Evolutionary conservation across 2,888 invertebrate genomes (phyloP).

Genomic region (Bellardia bayeri): DNA sequence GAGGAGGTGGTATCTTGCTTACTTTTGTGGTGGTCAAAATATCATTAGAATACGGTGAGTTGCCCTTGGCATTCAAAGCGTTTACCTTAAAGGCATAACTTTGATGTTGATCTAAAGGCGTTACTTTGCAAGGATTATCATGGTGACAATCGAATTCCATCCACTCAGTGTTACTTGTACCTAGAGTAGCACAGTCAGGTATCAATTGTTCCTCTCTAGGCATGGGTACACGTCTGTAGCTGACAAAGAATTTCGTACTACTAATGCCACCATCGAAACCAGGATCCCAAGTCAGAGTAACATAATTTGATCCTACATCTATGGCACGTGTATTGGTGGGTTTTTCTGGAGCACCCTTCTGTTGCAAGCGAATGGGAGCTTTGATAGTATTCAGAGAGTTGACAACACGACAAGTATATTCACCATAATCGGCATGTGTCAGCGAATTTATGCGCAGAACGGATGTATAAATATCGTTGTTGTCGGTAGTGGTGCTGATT

Average conservation of each 20-base stretch:
- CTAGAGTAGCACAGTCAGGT: slow-evolving; percentile 87
- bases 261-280: slow-evolving; percentile 95
- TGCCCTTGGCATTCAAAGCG: slow-evolving; percentile 94
- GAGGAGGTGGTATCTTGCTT: slow-evolving; percentile 91
- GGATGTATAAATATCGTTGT: slow-evolving; percentile 94
- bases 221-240: slow-evolving; percentile 89
- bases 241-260: slow-evolving; percentile 94
- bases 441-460: slow-evolving; percentile 90
- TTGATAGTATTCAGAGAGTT: slow-evolving; percentile 92
- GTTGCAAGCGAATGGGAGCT: slow-evolving; percentile 91
- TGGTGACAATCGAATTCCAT: slow-evolving; percentile 93
- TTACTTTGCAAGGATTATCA: slow-evolving; percentile 94
- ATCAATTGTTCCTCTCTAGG: slow-evolving; percentile 87
- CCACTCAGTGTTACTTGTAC: slow-evolving; percentile 88
- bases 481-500: slow-evolving; percentile 91
- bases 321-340: slow-evolving; percentile 90
- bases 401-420: slow-evolving; percentile 94
- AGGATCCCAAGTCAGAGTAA: slow-evolving; percentile 93
- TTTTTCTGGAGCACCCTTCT: slow-evolving; percentile 94
- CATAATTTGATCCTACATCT: slow-evolving; percentile 91
- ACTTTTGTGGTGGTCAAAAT: slow-evolving; percentile 92
- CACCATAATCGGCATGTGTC: slow-evolving; percentile 94
- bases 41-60: slow-evolving; percentile 94
- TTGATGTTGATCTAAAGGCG: slow-evolving; percentile 93
- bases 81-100: slow-evolving; percentile 95